Base-by-base conservation (phyloP, 1,140 invertebrate species). In the Triops cancriformis region DNA sequence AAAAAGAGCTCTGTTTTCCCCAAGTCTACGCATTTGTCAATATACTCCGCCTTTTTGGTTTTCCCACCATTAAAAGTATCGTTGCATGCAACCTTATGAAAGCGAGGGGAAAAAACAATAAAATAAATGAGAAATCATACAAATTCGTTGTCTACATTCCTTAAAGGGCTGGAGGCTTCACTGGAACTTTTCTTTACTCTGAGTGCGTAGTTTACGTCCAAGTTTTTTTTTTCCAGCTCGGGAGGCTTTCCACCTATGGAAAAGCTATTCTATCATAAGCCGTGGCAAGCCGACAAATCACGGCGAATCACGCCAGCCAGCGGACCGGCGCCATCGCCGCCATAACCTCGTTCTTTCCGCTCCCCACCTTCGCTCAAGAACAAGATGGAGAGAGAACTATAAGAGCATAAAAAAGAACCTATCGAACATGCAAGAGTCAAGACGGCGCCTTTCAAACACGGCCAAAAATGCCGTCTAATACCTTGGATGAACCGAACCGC, bases 351-450 rank as follows among this genome's bases (percentile, higher is more conserved):
- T 64, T 64, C 18, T 18, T 64, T 64, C 23, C 51, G 14, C 23
- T 64, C 23, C 23, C 1, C 23, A n/a, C 23, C 14, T 64, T 64
- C 23, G 23, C 45, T 37, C 2, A 37, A 37, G 31, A 37, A 37
- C 31, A 37, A 37, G 31, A 37, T 7, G 31, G 31, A 37, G 31
- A 37, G 31, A 37, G 31, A 37, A 23, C 23, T 64, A n/a, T 64
- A 64, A 23, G 23, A 64, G n/a, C 14, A 64, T n/a, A 23, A 64
- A 64, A 64, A 64, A 64, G 51, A 64, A 64, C 2, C 31, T 37
- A 64, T 64, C 51, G 51, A 64, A 64, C 51, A 64, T 64, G 51
- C 51, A n/a, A 64, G 51, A 64, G 51, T 64, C 51, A 64, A 18
- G 51, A 64, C 51, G 51, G 51, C 51, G 51, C 51, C 51, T 64